These are phyloP conservation scores for Elmis aenea DNA, from an alignment of 2,888 invertebrate species.

Conservation along the genomic window DNA sequence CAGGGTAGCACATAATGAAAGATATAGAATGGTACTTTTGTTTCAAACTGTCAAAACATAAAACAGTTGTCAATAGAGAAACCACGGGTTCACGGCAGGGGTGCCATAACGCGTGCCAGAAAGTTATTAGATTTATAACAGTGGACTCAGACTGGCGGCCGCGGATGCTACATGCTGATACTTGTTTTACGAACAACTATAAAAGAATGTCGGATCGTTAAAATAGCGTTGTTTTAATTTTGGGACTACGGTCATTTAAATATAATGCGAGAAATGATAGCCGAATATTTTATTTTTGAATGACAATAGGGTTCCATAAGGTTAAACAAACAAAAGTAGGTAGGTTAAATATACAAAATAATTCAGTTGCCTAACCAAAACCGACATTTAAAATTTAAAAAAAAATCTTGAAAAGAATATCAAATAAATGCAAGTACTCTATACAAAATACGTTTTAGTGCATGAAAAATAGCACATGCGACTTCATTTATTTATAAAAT, in stretches of 20 bases:
- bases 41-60: conserved; percentile 38
- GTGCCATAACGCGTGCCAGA: conserved; percentile 35
- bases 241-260: conserved; percentile 5
- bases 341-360: too few species aligned
- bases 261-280: neutral
- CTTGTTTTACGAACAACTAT: conserved; percentile 27
- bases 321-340: too few species aligned
- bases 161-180: conserved; percentile 26
- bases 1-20: conserved; percentile 17
- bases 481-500: too few species aligned
- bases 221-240: conserved; percentile 17
- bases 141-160: conserved; percentile 18
- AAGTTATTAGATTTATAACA: conserved; percentile 32
- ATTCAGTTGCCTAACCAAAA: too few species aligned
- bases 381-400: too few species aligned
- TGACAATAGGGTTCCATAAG: too few species aligned
- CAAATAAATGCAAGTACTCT: too few species aligned
- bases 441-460: too few species aligned
- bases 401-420: too few species aligned
- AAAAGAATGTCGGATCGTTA: conserved; percentile 20
- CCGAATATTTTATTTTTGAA: too few species aligned
- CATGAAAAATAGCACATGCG: too few species aligned
- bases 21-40: conserved; percentile 31
- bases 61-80: conserved; percentile 37
- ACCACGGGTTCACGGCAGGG: conserved; percentile 28